These are phyloP conservation scores for Gyrodactylus bullatarudis DNA, from an alignment of 1,140 invertebrate genomes.

Conservation along the genomic window DNA sequence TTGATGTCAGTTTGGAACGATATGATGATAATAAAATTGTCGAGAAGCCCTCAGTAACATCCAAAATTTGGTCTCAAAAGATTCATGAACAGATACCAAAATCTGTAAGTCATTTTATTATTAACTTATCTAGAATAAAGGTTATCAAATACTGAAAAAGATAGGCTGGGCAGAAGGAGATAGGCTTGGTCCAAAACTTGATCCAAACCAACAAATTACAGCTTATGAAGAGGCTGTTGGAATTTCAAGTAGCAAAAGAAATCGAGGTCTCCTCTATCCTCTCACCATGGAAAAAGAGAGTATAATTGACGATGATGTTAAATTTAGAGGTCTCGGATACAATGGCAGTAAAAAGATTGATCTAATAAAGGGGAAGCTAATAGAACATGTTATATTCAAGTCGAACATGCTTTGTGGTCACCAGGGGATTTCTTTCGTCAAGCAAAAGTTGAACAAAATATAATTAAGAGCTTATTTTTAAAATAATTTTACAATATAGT, in stretches of 20 bases:
- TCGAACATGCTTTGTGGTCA: no score
- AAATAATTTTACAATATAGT: no score
- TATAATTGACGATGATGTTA: background rate
- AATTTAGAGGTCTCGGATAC: background rate
- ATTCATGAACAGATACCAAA: background rate
- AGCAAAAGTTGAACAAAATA: no score
- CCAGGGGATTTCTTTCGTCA: no score
- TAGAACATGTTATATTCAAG: background rate
- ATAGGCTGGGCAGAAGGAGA: background rate
- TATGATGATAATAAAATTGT: background rate
- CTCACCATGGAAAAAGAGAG: background rate
- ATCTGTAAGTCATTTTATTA: background rate
- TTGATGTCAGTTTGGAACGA: constrained; percentile 3
- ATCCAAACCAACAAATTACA: background rate
- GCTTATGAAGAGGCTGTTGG: background rate
- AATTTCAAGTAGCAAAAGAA: background rate
- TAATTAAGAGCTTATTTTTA: no score
- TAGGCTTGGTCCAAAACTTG: background rate
- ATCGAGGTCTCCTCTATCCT: background rate
- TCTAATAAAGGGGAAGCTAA: background rate
- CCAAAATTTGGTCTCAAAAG: background rate
- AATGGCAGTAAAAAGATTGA: background rate
- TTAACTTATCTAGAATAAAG: no score
- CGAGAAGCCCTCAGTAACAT: background rate
- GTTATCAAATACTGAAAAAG: background rate